Conservation (phyloP, 2,797 vertebrate species). For the Squalus acanthias region DNA sequence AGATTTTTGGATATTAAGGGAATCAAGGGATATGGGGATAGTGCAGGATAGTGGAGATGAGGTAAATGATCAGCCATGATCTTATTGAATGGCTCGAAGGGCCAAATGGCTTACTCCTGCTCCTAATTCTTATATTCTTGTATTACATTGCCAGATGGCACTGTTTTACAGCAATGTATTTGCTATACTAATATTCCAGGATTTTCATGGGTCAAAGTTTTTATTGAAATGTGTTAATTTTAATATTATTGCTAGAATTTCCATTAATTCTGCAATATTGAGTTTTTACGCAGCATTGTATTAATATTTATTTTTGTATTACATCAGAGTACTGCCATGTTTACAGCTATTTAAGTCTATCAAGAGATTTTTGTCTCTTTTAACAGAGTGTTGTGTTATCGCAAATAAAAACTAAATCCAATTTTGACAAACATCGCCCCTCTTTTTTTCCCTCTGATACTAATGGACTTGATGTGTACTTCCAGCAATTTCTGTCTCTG, state of each 20-base stretch:
- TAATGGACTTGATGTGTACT: not conserved
- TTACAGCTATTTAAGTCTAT: not conserved
- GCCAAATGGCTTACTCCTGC: too few relatives aligned
- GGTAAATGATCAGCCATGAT: too few relatives aligned
- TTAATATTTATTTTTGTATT: not conserved
- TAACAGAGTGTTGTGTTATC: not conserved
- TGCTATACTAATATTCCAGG: not conserved
- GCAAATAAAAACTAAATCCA: not conserved
- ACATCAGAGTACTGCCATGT: not conserved
- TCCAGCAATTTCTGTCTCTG: not conserved
- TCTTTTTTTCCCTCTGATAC: not conserved
- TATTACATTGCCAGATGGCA: not conserved
- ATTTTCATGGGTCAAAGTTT: not conserved
- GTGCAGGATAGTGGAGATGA: too few relatives aligned
- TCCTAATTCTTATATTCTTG: too few relatives aligned
- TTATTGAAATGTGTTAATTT: not conserved
- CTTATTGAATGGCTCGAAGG: too few relatives aligned
- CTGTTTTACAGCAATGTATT: not conserved
- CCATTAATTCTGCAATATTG: not conserved
- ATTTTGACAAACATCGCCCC: not conserved
- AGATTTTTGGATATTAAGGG: too few relatives aligned
- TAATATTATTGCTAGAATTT: not conserved
- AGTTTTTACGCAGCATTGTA: not conserved
- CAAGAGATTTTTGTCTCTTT: not conserved
- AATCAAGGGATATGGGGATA: too few relatives aligned